Evolutionary conservation across 2,797 vertebrate genomes (phyloP).

Genomic region (Cirrhinus mrigala): DNA sequence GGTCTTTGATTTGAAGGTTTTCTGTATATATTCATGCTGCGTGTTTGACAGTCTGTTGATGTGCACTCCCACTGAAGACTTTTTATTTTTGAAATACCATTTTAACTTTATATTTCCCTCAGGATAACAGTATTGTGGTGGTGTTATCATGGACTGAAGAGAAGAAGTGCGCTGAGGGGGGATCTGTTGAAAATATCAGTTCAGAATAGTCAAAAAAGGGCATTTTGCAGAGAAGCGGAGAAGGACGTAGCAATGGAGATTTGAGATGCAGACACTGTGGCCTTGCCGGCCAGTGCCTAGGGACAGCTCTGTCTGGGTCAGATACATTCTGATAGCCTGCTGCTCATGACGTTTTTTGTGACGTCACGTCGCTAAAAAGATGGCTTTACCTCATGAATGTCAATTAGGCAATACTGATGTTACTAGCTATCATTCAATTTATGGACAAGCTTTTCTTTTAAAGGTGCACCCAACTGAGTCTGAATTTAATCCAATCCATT

Average conservation of each 20-base stretch:
- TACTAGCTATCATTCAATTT: background rate
- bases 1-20: background rate
- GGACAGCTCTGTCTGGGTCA: constrained; percentile 40
- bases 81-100: background rate
- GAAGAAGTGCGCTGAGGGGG: background rate
- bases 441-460: background rate
- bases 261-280: constrained; percentile 41
- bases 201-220: constrained; percentile 6
- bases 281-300: constrained; percentile 19
- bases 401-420: background rate
- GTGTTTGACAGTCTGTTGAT: background rate
- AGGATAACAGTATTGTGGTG: background rate
- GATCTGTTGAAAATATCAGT: constrained; percentile 16
- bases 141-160: background rate
- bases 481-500: background rate
- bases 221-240: background rate
- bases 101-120: constrained; percentile 33
- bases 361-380: background rate
- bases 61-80: background rate
- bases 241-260: constrained; percentile 6
- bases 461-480: background rate
- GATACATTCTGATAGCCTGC: constrained; percentile 30
- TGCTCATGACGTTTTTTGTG: background rate
- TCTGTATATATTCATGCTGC: background rate
- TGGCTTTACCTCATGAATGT: background rate